Conservation (phyloP, 2,888 invertebrate genomes). For the Pinctada fucata region DNA sequence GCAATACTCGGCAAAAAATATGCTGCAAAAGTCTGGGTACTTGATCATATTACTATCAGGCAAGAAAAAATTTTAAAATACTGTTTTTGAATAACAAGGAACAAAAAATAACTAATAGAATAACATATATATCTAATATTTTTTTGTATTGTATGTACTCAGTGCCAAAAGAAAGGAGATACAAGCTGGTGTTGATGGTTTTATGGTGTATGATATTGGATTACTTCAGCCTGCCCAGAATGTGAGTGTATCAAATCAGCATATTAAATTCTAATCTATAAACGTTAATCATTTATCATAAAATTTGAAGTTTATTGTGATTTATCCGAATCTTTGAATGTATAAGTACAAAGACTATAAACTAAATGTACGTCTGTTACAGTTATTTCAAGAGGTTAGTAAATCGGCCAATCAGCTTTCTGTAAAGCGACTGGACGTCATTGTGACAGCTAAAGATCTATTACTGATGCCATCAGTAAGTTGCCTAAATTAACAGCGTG, state of each 20-base stretch:
- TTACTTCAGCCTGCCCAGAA: conserved; percentile 79
- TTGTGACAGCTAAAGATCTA: conserved; percentile 79
- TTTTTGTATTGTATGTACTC: conserved; percentile 21
- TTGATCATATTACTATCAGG: no score
- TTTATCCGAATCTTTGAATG: no score
- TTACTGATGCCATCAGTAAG: conserved; percentile 73
- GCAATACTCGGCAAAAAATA: no score
- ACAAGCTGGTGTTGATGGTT: conserved; percentile 82
- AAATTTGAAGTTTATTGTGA: no score
- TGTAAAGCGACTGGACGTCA: conserved; percentile 74
- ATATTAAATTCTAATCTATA: not conserved
- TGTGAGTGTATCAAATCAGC: conserved; percentile 41
- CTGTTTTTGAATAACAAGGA: no score
- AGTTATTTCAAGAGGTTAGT: not conserved
- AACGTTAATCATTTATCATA: not conserved
- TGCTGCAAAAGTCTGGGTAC: no score
- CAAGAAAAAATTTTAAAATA: no score
- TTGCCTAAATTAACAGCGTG: not conserved
- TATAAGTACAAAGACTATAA: no score
- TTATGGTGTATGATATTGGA: conserved; percentile 84
- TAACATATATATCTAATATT: not conserved
- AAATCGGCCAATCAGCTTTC: conserved; percentile 80
- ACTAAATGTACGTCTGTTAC: no score
- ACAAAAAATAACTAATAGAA: not conserved
- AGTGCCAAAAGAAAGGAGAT: conserved; percentile 75